These are phyloP conservation scores for Strigamia crassipes DNA, from an alignment of 2,888 invertebrate genomes.

Conservation along the genomic window DNA sequence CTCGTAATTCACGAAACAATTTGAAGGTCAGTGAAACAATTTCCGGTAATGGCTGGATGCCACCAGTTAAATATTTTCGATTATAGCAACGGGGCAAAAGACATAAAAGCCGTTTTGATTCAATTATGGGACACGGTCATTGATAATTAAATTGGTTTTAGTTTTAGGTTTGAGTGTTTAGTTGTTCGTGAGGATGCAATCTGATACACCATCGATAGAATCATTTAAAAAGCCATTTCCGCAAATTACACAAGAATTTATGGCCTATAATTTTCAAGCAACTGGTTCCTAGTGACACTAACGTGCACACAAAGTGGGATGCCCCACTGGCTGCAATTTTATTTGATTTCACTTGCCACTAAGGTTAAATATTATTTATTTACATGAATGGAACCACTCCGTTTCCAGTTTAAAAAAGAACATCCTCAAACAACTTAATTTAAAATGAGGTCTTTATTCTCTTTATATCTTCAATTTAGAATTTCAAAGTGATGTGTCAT, in stretches of 20 bases:
- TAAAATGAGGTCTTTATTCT: neutral
- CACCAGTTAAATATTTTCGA: constrained; percentile 7
- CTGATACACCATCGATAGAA: constrained; percentile 45
- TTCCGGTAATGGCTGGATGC: constrained; percentile 32
- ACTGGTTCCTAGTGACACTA: constrained; percentile 48
- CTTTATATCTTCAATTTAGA: neutral
- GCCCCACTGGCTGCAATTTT: constrained; percentile 38
- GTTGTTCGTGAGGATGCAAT: constrained; percentile 43
- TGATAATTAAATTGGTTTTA: constrained; percentile 45
- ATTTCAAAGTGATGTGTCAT: constrained; percentile 14
- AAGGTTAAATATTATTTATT: constrained; percentile 23
- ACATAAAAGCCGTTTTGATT: constrained; percentile 28
- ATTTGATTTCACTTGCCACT: constrained; percentile 38
- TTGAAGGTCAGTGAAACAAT: constrained; percentile 42
- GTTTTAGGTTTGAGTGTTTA: constrained; percentile 30
- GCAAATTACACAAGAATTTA: constrained; percentile 46
- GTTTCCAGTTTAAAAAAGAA: neutral
- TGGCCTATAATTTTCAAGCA: constrained; percentile 48
- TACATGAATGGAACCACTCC: neutral
- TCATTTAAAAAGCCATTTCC: constrained; percentile 47
- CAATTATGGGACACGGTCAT: constrained; percentile 21
- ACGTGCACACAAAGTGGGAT: constrained; percentile 36
- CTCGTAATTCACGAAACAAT: constrained; percentile 41
- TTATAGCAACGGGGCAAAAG: neutral
- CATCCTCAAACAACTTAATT: neutral